Conservation (phyloP, 1,140 invertebrate genomes). For the Drosophila melanogaster region DNA sequence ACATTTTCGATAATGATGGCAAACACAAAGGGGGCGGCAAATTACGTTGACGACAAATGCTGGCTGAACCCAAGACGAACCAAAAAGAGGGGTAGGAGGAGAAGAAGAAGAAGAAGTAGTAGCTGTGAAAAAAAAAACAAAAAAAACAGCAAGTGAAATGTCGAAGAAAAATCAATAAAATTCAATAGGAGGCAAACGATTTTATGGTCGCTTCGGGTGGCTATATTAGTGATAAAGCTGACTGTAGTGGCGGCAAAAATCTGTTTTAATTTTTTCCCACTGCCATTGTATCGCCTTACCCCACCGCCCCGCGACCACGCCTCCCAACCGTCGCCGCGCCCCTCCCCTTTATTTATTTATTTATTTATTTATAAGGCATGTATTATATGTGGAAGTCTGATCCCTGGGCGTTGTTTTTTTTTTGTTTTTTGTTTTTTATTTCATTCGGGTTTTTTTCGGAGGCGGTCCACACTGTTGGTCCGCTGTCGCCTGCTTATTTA, state of each 20-base stretch:
- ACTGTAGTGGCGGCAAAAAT: constrained; percentile 56
- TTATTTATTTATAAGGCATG: constrained; percentile 30
- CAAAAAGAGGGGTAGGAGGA: neutral
- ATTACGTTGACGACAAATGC: constrained; percentile 72
- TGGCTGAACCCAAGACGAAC: constrained; percentile 18
- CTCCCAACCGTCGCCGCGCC: constrained; percentile 1
- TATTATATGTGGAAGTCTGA: constrained; percentile 24
- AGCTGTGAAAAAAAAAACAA: constrained; percentile 7
- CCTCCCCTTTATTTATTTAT: constrained; percentile 45
- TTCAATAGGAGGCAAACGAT: constrained; percentile 73
- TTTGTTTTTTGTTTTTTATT: neutral
- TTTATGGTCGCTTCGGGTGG: constrained; percentile 63
- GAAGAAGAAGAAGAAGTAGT: constrained; percentile 11
- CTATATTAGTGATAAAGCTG: constrained; percentile 52
- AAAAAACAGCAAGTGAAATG: constrained; percentile 19
- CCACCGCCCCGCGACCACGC: too few relatives aligned
- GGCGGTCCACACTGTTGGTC: neutral
- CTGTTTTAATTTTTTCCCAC: constrained; percentile 68
- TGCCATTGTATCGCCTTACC: constrained; percentile 19
- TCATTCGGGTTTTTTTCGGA: constrained; percentile 3
- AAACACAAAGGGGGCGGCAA: constrained; percentile 55
- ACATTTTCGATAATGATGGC: constrained; percentile 44
- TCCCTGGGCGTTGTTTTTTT: neutral
- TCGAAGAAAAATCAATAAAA: constrained; percentile 76
- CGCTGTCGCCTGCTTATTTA: constrained; percentile 43